Conservation (phyloP, 2,797 vertebrate genomes). For the Xerus rutilus region DNA sequence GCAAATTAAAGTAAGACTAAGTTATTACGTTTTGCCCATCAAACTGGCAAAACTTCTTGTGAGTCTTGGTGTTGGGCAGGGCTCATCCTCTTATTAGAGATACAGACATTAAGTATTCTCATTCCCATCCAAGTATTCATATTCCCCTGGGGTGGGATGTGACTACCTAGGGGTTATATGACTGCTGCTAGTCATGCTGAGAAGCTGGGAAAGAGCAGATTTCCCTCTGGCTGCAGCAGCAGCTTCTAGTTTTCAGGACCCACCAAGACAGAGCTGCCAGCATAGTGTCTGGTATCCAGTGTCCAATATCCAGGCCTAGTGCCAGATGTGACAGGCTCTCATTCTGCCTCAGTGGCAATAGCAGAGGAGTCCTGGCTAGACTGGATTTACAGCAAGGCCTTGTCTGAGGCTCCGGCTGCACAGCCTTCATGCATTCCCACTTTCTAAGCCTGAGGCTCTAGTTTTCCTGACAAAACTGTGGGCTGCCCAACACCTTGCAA, state of each 20-base stretch:
- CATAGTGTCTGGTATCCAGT: not conserved
- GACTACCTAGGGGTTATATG: not conserved
- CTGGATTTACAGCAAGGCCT: not conserved
- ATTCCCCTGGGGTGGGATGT: not conserved
- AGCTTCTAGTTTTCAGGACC: constrained; percentile 26
- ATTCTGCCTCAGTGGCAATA: not conserved
- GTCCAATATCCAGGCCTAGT: not conserved
- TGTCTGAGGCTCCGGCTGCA: not conserved
- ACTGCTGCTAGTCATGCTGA: not conserved
- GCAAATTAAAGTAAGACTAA: constrained; percentile 10
- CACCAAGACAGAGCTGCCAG: not conserved
- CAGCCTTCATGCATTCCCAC: not conserved
- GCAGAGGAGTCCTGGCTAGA: not conserved
- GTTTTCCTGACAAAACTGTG: constrained; percentile 40
- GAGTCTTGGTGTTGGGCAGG: not conserved
- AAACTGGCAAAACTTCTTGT: not conserved
- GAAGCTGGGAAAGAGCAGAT: not conserved
- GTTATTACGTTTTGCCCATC: not conserved
- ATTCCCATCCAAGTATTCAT: not conserved
- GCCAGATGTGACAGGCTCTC: not conserved
- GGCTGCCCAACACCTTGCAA: constrained; percentile 1
- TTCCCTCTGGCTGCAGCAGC: not conserved
- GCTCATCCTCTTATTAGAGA: not conserved
- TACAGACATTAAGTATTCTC: not conserved
- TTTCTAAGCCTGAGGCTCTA: not conserved